Percentiles rank a stretch among this genome's conserved stretches.
These are phyloP conservation scores for Pyrgus malvae DNA, from an alignment of 2,888 invertebrate genomes.

Conservation along the genomic window DNA sequence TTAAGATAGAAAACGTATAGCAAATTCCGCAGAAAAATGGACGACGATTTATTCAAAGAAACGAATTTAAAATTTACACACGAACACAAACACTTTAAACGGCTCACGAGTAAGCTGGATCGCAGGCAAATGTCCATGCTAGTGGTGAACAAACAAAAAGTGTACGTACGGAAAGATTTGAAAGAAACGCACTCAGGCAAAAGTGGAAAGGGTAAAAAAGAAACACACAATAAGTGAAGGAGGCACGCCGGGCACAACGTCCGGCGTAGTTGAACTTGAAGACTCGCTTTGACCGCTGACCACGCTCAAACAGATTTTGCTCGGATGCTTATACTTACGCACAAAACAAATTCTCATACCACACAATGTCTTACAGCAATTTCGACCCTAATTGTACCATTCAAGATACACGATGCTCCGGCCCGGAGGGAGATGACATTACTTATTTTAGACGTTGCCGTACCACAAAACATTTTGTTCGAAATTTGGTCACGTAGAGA, in stretches of 20 bases:
- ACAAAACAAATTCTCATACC: constrained; percentile 1
- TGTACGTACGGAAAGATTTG: constrained; percentile 49
- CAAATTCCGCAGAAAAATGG: background rate
- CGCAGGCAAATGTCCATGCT: constrained; percentile 62
- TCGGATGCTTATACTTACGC: constrained; percentile 4
- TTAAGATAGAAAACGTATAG: no score
- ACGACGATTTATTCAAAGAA: constrained; percentile 3
- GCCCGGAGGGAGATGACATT: constrained; percentile 63
- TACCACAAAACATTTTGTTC: constrained; percentile 70
- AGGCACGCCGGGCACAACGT: constrained; percentile 54
- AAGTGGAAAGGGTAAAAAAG: constrained; percentile 62
- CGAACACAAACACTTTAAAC: constrained; percentile 28
- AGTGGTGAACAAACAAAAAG: constrained; percentile 62
- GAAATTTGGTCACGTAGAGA: constrained; percentile 78
- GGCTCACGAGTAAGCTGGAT: constrained; percentile 44
- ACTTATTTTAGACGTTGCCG: constrained; percentile 66
- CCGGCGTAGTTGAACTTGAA: constrained; percentile 57
- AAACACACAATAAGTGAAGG: constrained; percentile 65
- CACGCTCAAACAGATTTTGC: constrained; percentile 41
- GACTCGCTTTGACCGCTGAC: constrained; percentile 60
- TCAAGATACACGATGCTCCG: constrained; percentile 38
- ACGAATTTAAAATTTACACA: constrained; percentile 8
- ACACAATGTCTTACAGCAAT: constrained; percentile 22
- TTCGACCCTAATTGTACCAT: constrained; percentile 30
- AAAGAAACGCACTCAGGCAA: constrained; percentile 62